Evolutionary conservation across 2,797 vertebrate genomes (phyloP).

Genomic region (Pithecia hirsuta): DNA sequence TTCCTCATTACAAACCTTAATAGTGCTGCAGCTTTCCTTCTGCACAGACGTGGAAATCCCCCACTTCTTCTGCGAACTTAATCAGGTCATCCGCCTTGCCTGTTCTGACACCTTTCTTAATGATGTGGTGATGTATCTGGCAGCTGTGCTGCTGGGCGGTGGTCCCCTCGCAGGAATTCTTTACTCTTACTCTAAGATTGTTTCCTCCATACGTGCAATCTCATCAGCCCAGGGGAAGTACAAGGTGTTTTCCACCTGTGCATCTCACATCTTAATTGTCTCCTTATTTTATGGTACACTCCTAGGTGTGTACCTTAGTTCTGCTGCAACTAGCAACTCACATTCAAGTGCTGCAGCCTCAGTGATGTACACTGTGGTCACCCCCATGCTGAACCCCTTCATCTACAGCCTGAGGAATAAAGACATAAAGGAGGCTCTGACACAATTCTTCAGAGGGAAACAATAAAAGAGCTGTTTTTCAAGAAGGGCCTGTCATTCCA

Average conservation of each 20-base stretch:
- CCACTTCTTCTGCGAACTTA: not conserved
- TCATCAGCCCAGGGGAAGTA: not conserved
- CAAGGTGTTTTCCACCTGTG: not conserved
- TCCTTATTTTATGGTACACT: conserved; percentile 62
- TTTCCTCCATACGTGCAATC: not conserved
- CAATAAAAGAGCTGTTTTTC: not conserved
- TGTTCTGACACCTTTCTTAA: not conserved
- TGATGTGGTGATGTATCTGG: not conserved
- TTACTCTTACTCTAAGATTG: not conserved
- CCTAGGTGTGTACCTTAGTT: conserved; percentile 62
- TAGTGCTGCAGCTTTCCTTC: not conserved
- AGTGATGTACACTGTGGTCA: conserved; percentile 59
- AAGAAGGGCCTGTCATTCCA: not conserved
- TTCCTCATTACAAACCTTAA: not conserved
- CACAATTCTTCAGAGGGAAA: not conserved
- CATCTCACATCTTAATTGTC: not conserved
- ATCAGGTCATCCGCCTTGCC: not conserved
- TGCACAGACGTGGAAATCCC: not conserved
- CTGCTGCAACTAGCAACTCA: conserved; percentile 27
- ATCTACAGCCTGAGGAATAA: conserved; percentile 73
- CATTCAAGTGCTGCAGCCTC: conserved; percentile 20
- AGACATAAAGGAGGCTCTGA: conserved; percentile 52
- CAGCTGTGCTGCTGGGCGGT: not conserved
- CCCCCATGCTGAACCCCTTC: conserved; percentile 67
- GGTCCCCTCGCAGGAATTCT: not conserved